Base-by-base conservation (phyloP, 2,113 vertebrate genomes). In the Egretta garzetta region DNA sequence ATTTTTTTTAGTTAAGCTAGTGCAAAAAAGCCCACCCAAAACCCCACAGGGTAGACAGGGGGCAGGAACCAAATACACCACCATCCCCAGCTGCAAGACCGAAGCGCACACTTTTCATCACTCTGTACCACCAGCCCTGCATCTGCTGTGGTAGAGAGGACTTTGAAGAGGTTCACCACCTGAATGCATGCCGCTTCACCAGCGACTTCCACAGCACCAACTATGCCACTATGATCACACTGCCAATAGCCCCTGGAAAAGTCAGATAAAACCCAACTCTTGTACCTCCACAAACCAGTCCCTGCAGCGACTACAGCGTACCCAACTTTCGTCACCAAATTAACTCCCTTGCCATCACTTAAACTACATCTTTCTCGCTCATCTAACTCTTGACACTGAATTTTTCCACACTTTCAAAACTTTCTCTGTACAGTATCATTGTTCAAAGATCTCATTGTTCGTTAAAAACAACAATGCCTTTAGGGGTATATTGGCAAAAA, bases 291-390 rank as follows among this genome's bases (percentile, higher is more conserved):
- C 56, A 86, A 70, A 67, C 23, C 33, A 49, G 35, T 22, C 39
- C 28, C 62, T 75, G 33, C 53, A 86, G 59, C 7, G 43, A 55
- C 41, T 14, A 22, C 8, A 55, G 35, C 0, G 4, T 9, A 55
- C 0, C 0, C 13, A 86, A 27, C 53, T 56, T 83, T 4, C 35
- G 58, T 37, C 33, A 35, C 7, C 18, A 73, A 2, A 28, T 37
- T 23, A 72, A 45, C 41, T 75, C 39, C 22, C 7, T n/a, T 35
- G 5, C 21, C 32, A 41, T 30, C 49, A 53, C n/a, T 77, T 80
- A 39, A 59, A 53, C 28, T 7, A 24, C 1, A 0, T 19, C 23
- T 24, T 71, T 67, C 62, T n/a, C n/a, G n/a, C 26, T 86, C 39
- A 55, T 60, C 45, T 62, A 43, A 49, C n/a, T 59, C 74, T 49